Base-by-base conservation (phyloP, 1,140 invertebrate species). In the Chrysomallon squamiferum region DNA sequence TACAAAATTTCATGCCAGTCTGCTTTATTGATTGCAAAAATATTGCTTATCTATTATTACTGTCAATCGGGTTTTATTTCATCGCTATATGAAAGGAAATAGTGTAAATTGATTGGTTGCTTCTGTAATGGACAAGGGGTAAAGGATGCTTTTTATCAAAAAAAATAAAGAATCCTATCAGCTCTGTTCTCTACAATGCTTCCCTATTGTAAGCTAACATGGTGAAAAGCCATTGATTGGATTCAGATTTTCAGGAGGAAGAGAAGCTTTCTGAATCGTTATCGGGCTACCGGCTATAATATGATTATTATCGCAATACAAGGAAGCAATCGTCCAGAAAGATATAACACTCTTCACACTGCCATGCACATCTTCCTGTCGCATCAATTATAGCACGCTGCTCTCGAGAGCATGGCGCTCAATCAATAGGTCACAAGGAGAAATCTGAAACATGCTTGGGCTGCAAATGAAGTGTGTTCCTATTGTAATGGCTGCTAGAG, bases 51-150 rank as follows among this genome's bases (percentile, higher is more conserved):
- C 18, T 29, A 58, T 58, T 58, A 58, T 30, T 20, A n/a, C 56
- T 30, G 56, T 32, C 56, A 58, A 30, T 30, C 20, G 30, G 29
- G 56, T 58, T n/a, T 58, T 58, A 58, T 58, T 58, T 58, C 56
- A 20, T n/a, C 32, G 30, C 27, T 32, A 38, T 58, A 35, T 58
- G 33, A 18, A n/a, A 58, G 56, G 56, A 58, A 58, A 38, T 35
- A 35, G 32, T 33, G 56, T 35, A 30, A 58, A 35, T 32, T 58
- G 18, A 30, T 29, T 58, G 22, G 56, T 30, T 58, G 29, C 22
- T 15, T 30, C 4, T 50, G 47, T 38, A 38, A 38, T 38, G 35
- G 35, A 38, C 35, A 38, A 38, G 6, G 35, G 35, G 35, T 38
- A 38, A 38, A 15, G 15, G 35, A 38, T 38, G 35, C 35, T 15